Evolutionary conservation across 2,113 vertebrate genomes (phyloP).

Genomic region (Cyanistes caeruleus): DNA sequence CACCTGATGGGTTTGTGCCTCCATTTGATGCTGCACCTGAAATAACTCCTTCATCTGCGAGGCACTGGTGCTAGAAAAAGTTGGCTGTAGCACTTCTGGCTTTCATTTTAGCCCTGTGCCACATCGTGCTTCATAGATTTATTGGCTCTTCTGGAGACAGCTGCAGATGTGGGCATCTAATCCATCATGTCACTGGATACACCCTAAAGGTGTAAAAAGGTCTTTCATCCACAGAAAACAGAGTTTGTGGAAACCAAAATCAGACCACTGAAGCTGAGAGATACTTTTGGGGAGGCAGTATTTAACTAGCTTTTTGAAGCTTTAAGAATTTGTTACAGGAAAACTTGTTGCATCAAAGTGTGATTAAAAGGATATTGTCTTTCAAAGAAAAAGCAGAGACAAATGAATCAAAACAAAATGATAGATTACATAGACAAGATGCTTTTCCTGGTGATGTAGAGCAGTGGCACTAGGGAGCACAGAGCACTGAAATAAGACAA

Average conservation of each 20-base stretch:
- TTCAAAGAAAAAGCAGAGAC: constrained; percentile 33
- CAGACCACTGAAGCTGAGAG: neutral
- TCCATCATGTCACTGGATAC: neutral
- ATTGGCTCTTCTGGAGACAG: neutral
- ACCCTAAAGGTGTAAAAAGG: neutral
- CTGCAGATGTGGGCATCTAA: neutral
- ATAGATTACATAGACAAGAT: neutral
- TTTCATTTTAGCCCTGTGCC: neutral
- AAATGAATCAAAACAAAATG: constrained; percentile 25
- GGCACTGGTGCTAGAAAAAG: neutral
- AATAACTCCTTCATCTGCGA: rapidly evolving
- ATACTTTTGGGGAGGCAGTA: neutral
- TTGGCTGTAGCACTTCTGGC: rapidly evolving
- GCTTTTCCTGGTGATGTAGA: neutral
- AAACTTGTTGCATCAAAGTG: neutral
- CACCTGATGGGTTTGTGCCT: neutral
- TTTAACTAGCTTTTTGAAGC: neutral
- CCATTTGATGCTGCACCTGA: neutral
- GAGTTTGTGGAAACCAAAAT: neutral
- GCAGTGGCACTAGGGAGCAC: neutral
- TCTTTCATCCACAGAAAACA: neutral
- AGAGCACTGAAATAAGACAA: neutral
- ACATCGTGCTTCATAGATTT: rapidly evolving
- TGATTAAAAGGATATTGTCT: constrained; percentile 5
- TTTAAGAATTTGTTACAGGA: neutral